Evolutionary conservation across 2,113 vertebrate genomes (phyloP).

Genomic region (Odontesthes bonariensis): DNA sequence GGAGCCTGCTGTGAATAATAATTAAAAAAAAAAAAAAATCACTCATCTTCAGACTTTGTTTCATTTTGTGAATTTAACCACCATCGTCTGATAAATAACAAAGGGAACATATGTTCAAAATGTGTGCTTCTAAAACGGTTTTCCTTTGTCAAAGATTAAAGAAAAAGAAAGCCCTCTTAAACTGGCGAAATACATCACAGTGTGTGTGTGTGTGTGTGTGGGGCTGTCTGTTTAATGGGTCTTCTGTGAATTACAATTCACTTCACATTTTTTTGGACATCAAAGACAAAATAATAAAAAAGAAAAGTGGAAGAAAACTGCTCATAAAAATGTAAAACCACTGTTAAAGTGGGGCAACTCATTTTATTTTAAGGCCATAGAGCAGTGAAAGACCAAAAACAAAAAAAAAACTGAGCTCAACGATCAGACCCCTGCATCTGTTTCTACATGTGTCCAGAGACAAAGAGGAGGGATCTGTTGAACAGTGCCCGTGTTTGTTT

Average conservation of each 20-base stretch:
- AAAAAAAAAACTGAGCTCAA: conserved; percentile 1
- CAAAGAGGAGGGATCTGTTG: not conserved
- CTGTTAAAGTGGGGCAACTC: not conserved
- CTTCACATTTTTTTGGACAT: conserved; percentile 32
- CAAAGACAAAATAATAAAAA: conserved; percentile 4
- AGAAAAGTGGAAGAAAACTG: not conserved
- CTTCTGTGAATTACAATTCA: conserved; percentile 24
- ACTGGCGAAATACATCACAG: conserved; percentile 24
- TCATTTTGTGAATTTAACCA: conserved; percentile 12
- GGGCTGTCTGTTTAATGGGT: conserved; percentile 46
- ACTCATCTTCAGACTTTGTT: conserved; percentile 9
- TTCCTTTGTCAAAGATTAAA: conserved; percentile 45
- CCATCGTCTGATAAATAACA: conserved; percentile 26
- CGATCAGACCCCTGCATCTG: not conserved
- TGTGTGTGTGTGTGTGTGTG: conserved; percentile 35
- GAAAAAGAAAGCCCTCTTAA: conserved; percentile 39
- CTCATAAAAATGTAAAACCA: not conserved
- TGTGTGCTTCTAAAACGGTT: conserved; percentile 16
- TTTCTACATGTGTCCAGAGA: not conserved
- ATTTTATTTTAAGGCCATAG: not conserved
- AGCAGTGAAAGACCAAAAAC: not conserved
- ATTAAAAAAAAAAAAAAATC: not conserved
- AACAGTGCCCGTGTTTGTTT: conserved; percentile 45
- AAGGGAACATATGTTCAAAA: conserved; percentile 58
- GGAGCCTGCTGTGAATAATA: conserved; percentile 2